Base-by-base conservation (phyloP, 1,140 invertebrate species). In the Araneus ventricosus region DNA sequence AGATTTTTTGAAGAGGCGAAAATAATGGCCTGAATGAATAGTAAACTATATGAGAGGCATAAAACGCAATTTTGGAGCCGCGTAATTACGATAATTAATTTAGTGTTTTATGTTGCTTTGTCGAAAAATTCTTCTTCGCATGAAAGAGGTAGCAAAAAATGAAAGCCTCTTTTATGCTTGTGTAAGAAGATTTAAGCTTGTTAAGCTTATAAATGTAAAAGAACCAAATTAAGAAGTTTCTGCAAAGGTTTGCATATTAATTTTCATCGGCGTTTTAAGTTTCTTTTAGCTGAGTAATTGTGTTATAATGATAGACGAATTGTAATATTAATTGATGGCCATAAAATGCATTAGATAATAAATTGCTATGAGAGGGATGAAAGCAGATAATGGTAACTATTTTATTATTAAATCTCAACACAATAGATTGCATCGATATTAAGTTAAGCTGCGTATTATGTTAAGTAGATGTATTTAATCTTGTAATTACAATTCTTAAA, bases 51-150 rank as follows among this genome's bases (percentile, higher is more conserved):
- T 82, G 24, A 45, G 41, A 52, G 80, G 17, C 24, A 82, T 82
- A 82, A 82, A 82, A 82, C 7, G 39, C 22, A 45, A 45, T 24
- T 45, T 82, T 82, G 24, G 10, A 82, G 37, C 41, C 5, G 41
- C 39, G 10, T 82, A 82, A 82, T 82, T 82, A 82, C 10, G 80
- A 41, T 82, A 82, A 82, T 45, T 82, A 82, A 45, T 52, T 45
- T 82, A 75, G 80, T 30, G 37, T 80, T 80, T 39, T 39, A 39
- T 80, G 37, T 39, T 24, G 37, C 37, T 24, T 80, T 80, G 79
- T 27, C 17, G 79, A 41, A 80, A 39, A 39, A 24, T 80, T 41
- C 22, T 80, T 61, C 20, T 6, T n/a, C 37, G 8, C 14, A 39
- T 37, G 39, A 45, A 45, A 27, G 79, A 22, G 10, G n/a, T 41